Conservation (phyloP, 2,113 vertebrate species). For the Atherinomorus stipes region DNA sequence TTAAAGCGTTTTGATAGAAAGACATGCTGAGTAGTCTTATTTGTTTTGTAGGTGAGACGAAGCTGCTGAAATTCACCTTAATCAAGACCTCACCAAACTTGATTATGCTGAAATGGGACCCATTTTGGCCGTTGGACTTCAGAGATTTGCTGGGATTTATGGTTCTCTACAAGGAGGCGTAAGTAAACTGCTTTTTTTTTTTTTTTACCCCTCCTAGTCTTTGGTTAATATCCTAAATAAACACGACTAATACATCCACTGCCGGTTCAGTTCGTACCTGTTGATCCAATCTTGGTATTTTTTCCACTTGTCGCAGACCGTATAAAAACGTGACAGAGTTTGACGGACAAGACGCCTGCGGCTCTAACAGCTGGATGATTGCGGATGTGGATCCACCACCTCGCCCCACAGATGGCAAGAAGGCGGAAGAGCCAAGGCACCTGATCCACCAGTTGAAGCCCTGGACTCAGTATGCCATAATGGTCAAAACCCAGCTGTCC, state of each 20-base stretch:
- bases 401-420: slow-evolving; percentile 83
- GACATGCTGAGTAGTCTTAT: slow-evolving; percentile 1
- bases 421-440: slow-evolving; percentile 83
- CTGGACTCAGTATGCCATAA: slow-evolving; percentile 97
- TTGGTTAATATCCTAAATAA: too few species aligned
- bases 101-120: slow-evolving; percentile 93
- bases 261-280: not conserved
- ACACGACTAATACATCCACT: too few species aligned
- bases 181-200: slow-evolving; percentile 69
- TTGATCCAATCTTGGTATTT: not conserved
- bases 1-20: too few species aligned
- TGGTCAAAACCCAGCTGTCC: slow-evolving; percentile 95
- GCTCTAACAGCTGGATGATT: slow-evolving; percentile 97
- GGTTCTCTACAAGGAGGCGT: slow-evolving; percentile 99
- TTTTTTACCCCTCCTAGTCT: too few species aligned
- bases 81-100: slow-evolving; percentile 86
- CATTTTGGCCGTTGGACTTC: slow-evolving; percentile 94
- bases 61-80: slow-evolving; percentile 88
- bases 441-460: slow-evolving; percentile 91
- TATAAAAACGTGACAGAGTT: slow-evolving; percentile 96
- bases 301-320: slow-evolving; percentile 77
- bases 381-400: slow-evolving; percentile 92
- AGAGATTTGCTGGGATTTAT: slow-evolving; percentile 97
- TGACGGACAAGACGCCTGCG: slow-evolving; percentile 95
- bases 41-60: slow-evolving; percentile 88